These are phyloP conservation scores for Ceuthmochares aereus DNA, from an alignment of 2,113 vertebrate genomes.

Conservation along the genomic window DNA sequence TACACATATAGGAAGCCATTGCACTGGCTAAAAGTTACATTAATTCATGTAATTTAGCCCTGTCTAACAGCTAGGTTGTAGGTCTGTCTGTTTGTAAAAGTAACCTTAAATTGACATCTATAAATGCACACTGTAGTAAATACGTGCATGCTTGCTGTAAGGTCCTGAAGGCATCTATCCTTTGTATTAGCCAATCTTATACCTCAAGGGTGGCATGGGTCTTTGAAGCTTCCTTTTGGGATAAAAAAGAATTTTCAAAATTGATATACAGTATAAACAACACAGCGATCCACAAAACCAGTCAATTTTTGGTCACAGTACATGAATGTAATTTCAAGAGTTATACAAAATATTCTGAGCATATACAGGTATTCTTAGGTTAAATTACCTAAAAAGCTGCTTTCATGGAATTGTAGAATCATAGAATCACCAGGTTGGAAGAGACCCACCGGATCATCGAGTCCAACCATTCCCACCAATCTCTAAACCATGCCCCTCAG, in stretches of 20 bases:
- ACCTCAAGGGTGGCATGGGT: neutral
- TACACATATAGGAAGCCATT: neutral
- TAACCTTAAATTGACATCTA: neutral
- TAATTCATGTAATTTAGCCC: neutral
- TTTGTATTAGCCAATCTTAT: neutral
- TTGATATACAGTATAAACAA: neutral
- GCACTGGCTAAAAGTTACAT: neutral
- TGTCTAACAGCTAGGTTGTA: neutral
- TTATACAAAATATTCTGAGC: neutral
- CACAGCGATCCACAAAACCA: fast-evolving
- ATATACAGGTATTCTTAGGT: neutral
- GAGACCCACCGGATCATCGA: too few relatives aligned
- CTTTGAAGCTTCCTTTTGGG: neutral
- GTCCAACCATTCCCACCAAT: too few relatives aligned
- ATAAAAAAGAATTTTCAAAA: neutral
- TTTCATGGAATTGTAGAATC: too few relatives aligned
- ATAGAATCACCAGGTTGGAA: too few relatives aligned
- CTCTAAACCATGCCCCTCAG: too few relatives aligned
- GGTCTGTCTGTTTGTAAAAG: neutral
- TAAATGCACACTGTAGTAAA: neutral
- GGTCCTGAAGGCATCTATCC: neutral
- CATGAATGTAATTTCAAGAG: neutral
- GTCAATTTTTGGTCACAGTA: neutral
- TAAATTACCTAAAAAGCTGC: neutral
- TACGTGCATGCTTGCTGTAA: fast-evolving